Evolutionary conservation across 2,797 vertebrate species (phyloP).

Genomic region (Urophycis tenuis): DNA sequence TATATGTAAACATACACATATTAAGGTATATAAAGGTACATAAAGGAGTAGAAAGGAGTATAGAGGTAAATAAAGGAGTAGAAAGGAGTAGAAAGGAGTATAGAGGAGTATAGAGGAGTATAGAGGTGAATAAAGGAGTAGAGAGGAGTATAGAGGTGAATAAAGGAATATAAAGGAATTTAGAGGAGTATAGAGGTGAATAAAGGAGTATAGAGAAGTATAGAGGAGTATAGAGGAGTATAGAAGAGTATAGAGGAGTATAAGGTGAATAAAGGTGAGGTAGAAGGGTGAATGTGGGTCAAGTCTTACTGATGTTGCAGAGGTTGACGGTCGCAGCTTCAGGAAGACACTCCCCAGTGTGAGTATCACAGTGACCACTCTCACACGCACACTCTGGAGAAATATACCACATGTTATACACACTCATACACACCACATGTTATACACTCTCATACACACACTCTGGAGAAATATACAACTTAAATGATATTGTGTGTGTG

Average conservation of each 20-base stretch:
- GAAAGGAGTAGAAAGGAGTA: too few relatives aligned
- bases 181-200: neutral
- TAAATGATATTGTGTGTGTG: too few relatives aligned
- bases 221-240: constrained; percentile 6
- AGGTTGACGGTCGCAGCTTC: constrained; percentile 77
- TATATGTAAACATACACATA: neutral
- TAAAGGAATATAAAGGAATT: neutral
- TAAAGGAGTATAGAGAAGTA: neutral
- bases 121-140: neutral
- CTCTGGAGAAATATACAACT: neutral
- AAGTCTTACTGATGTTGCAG: constrained; percentile 74
- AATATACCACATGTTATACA: neutral
- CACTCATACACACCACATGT: neutral
- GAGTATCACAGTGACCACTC: constrained; percentile 82
- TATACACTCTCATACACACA: neutral
- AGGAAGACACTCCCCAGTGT: constrained; percentile 84
- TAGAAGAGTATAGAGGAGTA: neutral
- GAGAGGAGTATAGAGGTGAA: constrained; percentile 2
- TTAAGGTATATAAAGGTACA: neutral
- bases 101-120: neutral
- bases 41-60: too few relatives aligned
- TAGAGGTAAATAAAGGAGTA: too few relatives aligned
- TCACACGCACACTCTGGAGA: constrained; percentile 83
- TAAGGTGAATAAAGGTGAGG: neutral
- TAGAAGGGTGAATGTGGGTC: neutral